Conservation (phyloP, 2,797 vertebrate species). For the Diceros bicornis region DNA sequence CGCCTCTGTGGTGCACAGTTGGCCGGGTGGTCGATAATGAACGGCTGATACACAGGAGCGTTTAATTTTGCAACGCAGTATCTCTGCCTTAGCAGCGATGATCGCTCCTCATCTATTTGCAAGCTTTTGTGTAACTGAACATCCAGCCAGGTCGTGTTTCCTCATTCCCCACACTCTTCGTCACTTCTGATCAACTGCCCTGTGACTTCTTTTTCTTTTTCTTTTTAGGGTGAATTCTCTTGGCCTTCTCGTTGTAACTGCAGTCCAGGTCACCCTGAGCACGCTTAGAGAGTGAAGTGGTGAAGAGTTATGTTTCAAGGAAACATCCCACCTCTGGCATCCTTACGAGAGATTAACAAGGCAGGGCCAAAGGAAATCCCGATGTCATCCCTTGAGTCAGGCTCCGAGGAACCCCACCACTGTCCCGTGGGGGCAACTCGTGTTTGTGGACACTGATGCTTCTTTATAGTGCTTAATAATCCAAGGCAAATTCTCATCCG, state of each 20-base stretch:
- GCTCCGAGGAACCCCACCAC: neutral
- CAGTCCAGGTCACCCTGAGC: no score
- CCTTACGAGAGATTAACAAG: neutral
- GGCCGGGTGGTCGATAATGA: no score
- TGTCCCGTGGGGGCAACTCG: neutral
- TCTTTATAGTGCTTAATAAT: neutral
- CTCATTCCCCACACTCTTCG: neutral
- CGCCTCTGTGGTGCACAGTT: no score
- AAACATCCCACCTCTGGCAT: fast-evolving
- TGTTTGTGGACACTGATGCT: fast-evolving
- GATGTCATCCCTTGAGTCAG: fast-evolving
- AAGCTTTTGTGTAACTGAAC: neutral
- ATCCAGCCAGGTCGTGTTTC: no score
- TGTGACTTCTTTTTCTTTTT: neutral
- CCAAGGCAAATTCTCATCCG: neutral
- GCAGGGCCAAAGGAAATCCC: fast-evolving
- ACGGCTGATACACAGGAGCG: no score
- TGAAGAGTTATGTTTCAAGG: neutral
- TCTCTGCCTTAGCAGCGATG: neutral
- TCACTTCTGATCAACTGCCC: neutral
- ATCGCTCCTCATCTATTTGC: neutral
- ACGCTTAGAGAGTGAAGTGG: neutral
- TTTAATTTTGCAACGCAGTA: no score
- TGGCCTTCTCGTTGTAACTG: neutral
- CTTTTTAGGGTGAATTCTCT: neutral